These are phyloP conservation scores for Ryuthela nishihirai DNA, from an alignment of 2,888 invertebrate species.

Conservation along the genomic window DNA sequence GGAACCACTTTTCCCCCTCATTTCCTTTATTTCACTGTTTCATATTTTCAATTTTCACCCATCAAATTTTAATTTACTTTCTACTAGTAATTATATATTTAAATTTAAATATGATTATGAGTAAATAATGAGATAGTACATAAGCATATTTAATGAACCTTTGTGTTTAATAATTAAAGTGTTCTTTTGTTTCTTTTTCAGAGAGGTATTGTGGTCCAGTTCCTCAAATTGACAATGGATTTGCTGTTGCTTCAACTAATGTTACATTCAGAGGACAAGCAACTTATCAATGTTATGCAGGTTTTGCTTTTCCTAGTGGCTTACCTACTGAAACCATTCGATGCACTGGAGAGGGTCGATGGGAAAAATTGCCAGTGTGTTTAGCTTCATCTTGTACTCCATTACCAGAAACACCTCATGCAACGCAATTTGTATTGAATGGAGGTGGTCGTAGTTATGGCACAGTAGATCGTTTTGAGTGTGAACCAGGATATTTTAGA, in stretches of 20 bases:
- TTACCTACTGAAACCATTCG: conserved; percentile 83
- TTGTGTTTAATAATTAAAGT: conserved; percentile 24
- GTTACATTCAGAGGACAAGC: conserved; percentile 91
- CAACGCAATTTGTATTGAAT: conserved; percentile 78
- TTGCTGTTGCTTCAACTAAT: conserved; percentile 91
- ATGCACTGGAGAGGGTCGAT: conserved; percentile 81
- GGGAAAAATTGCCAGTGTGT: conserved; percentile 89
- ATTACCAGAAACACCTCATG: conserved; percentile 78
- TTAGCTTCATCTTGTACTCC: conserved; percentile 88
- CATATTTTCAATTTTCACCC: too few relatives aligned
- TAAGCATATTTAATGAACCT: conserved; percentile 27
- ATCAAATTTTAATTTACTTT: too few relatives aligned
- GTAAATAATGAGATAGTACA: neutral
- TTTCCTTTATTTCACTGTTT: too few relatives aligned
- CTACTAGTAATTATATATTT: too few relatives aligned
- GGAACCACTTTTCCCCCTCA: too few relatives aligned
- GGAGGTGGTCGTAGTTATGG: conserved; percentile 90
- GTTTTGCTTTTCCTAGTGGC: conserved; percentile 82
- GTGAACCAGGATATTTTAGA: conserved; percentile 84
- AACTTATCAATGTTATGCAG: conserved; percentile 91
- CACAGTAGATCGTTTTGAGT: conserved; percentile 86
- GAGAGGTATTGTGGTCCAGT: conserved; percentile 86
- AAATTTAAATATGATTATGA: neutral
- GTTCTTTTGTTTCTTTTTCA: conserved; percentile 41
- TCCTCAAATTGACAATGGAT: conserved; percentile 96